phyloP scores from a whole-genome alignment of 2,888 invertebrate species.

The Terebella lapidaria region DNA sequence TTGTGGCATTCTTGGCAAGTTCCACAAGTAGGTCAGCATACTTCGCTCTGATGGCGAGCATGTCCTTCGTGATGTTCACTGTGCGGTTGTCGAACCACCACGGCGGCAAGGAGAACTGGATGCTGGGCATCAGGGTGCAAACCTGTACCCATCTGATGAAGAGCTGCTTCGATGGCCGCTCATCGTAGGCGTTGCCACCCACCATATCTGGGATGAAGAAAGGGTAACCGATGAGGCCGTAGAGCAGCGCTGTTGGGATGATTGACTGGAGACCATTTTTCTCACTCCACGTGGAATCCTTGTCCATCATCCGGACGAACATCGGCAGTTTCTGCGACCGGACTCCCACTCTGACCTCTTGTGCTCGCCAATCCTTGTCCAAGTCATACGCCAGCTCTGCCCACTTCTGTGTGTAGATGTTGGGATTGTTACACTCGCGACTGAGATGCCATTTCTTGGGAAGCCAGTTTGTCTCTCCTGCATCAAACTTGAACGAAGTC shows the following conservation, averaged over 20 bases:
- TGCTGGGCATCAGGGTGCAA: constrained; percentile 19
- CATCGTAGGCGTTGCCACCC: constrained; percentile 64
- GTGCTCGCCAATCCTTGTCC: constrained; percentile 34
- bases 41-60: constrained; percentile 13
- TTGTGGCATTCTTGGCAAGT: constrained; percentile 31
- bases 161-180: constrained; percentile 37
- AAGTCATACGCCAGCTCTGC: constrained; percentile 24
- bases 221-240: constrained; percentile 74
- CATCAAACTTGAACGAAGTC: constrained; percentile 83
- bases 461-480: constrained; percentile 55
- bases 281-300: constrained; percentile 76
- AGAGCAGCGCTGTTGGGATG: constrained; percentile 70
- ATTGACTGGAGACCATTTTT: constrained; percentile 71
- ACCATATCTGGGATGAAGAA: constrained; percentile 90
- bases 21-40: constrained; percentile 28
- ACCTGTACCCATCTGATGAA: constrained; percentile 71
- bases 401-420: constrained; percentile 31
- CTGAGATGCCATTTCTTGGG: constrained; percentile 24
- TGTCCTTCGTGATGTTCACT: constrained; percentile 26
- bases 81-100: constrained; percentile 74
- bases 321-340: constrained; percentile 76
- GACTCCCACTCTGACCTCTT: constrained; percentile 79
- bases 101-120: constrained; percentile 80
- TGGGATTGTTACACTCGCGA: constrained; percentile 23
- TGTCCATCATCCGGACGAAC: constrained; percentile 60